Base-by-base conservation (phyloP, 92 coral and sea anemone species). In the Zoanthus gigantus region DNA sequence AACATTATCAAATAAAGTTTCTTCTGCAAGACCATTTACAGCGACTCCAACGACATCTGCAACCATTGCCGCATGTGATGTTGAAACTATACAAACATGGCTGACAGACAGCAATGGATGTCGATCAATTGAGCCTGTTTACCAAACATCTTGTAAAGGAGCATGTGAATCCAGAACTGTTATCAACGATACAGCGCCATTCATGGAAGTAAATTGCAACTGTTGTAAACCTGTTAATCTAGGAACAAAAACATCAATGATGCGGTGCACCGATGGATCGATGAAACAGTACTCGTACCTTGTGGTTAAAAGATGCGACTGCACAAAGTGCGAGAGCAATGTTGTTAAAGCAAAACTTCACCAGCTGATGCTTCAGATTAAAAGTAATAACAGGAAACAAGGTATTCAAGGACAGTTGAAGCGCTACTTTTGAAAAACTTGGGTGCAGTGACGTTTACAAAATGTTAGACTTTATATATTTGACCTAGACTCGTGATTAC, bases 161-260 rank as follows among this genome's bases (percentile, higher is more conserved):
- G 84, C 73, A 12, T 93, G 96, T 74, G 56, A 83, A 67, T 93
- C 96, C 53, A 73, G 44, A 1, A 81, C 92, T 30, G 71, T 84
- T n/a, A 84, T 90, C n/a, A 93, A 91, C 71, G 61, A 89, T 6
- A 89, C 88, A 30, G 84, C 42, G 16, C 91, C 93, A 9, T 84
- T 78, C 30, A 44, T 93, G 75, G 69, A 83, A 14, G 71, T 89
- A 13, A 65, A 78, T 15, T 95, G 98, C 78, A 88, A 69, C 34
- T 95, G 98, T 74, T 95, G 98, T 32, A 94, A 90, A 71, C 98
- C 98, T 65, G 82, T 78, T 60, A 87, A 72, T 65, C 65, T 95
- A 67, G 89, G 30, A 13, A 63, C 50, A 17, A 78, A 82, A 53
- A 92, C 82, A 30, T 77, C 85, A 16, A 52, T 54, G 2, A 90